Evolutionary conservation across 2,888 invertebrate genomes (phyloP), one percentile per base, ranked within the genome.

Genomic region (Tetrapedia diversipes): DNA sequence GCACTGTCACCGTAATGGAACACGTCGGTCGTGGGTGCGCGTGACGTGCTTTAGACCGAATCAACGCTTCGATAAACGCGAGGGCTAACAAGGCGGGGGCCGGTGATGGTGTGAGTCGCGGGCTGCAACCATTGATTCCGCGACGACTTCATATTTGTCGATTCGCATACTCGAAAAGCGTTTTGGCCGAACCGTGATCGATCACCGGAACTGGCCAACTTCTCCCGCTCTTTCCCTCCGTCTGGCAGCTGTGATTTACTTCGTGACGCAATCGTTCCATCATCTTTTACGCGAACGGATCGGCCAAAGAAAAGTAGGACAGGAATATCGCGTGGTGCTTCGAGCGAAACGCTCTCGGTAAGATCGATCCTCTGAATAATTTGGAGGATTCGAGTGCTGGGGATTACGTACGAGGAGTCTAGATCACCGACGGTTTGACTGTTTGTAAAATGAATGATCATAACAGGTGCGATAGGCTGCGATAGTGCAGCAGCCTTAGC

Each of bases 61-160:
- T 73, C 51, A 80, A 80, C 77, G 73, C 59, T 67, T 71, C 67
- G 65, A 71, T 66, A 74, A 79, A 63, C 73, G 75, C n/a, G 32
- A n/a, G n/a, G n/a, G 67, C 66, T 68, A 79, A 79, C 80, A 71
- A 75, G 64, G 63, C 47, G 27, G 11, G 14, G n/a, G n/a, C n/a
- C n/a, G n/a, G n/a, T n/a, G n/a, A n/a, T n/a, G n/a, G n/a, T n/a
- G n/a, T n/a, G n/a, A n/a, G n/a, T n/a, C 39, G 59, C 60, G 41
- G 32, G 67, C 29, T 16, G 24, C 37, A 45, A n/a, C 49, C 69
- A 67, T 74, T 57, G 80, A 68, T 75, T 64, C 51, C 63, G 54
- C 57, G n/a, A 64, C 78, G 69, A 66, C 61, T 73, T 79, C 61
- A 73, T 72, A 65, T 79, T 71, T 68, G 60, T 65, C 75, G 41